Base-by-base conservation (phyloP, 2,113 vertebrate genomes). In the Heptranchias perlo region DNA sequence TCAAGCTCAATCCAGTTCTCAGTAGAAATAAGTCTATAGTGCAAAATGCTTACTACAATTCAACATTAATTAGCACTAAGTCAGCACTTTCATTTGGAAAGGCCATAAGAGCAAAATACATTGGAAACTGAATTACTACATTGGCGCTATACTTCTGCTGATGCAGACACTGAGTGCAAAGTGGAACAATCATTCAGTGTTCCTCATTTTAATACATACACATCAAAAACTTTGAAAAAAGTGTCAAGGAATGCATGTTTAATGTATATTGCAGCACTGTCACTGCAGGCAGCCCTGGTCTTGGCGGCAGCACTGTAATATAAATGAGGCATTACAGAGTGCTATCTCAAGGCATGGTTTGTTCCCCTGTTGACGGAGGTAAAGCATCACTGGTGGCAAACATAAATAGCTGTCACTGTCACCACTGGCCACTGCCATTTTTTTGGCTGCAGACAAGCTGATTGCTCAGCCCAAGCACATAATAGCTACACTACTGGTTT, bases 31-130 rank as follows among this genome's bases (percentile, higher is more conserved):
- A 16, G 87, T 18, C 87, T 58, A 91, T 14, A 31, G 87, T 58
- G 47, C 87, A 91, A 91, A 91, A 91, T 61, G 28, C 87, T 91
- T 54, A 54, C 86, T 58, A 54, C 49, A 91, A 91, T 91, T 91
- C 87, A 89, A 58, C 3, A 16, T 49, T 87, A 82, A 82, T 82
- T 82, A 82, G 78, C 39, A 82, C 78, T 91, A 91, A 91, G 28
- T 91, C 49, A 58, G 52, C 87, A 91, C 28, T 91, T 91, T 91
- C 87, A 91, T 28, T 91, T 54, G 21, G 44, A 49, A 35, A 91
- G 87, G 31, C 13, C 49, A 91, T 16, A 91, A 58, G 31, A 91
- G 28, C 28, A 91, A 91, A 14, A 11, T n/a, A 58, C 28, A 91
- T 91, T 91, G 87, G 87, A 58, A 58, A 91, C 87, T 35, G 8